phyloP scores from a whole-genome alignment of 2,113 vertebrate genomes.

The Eurystomus gularis region DNA sequence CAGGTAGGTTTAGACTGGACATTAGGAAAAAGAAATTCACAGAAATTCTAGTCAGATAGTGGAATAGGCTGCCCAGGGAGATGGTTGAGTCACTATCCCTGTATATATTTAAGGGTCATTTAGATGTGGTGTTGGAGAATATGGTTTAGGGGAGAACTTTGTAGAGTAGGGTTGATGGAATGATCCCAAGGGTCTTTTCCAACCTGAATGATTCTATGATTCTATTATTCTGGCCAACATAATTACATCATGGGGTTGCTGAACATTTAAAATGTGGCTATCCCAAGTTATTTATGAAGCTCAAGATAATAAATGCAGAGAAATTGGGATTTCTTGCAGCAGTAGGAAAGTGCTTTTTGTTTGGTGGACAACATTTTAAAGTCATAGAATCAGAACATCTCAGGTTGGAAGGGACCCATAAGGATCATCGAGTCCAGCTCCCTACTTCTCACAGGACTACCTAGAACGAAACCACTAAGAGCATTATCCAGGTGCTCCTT shows the following conservation, averaged over 20 bases:
- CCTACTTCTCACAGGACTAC: neutral
- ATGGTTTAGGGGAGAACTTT: too few species aligned
- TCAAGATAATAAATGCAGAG: neutral
- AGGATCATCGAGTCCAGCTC: fast-evolving
- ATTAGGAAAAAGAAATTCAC: too few species aligned
- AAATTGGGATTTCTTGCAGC: neutral
- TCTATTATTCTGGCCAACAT: neutral
- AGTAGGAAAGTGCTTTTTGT: neutral
- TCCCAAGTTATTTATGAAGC: neutral
- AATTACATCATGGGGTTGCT: neutral
- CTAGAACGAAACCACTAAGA: neutral
- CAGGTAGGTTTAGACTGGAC: too few species aligned
- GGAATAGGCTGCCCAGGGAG: too few species aligned
- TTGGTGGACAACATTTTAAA: neutral
- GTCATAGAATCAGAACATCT: fast-evolving
- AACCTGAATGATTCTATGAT: too few species aligned
- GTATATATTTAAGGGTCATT: too few species aligned
- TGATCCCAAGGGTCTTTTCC: too few species aligned
- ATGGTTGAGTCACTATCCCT: too few species aligned
- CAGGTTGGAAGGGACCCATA: neutral
- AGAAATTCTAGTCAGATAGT: too few species aligned
- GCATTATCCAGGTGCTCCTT: fast-evolving
- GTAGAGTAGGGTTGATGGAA: too few species aligned
- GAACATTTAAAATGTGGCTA: neutral
- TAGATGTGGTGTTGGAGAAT: too few species aligned